Base-by-base conservation (phyloP, 1,140 invertebrate species). In the Brachystomella parvula region DNA sequence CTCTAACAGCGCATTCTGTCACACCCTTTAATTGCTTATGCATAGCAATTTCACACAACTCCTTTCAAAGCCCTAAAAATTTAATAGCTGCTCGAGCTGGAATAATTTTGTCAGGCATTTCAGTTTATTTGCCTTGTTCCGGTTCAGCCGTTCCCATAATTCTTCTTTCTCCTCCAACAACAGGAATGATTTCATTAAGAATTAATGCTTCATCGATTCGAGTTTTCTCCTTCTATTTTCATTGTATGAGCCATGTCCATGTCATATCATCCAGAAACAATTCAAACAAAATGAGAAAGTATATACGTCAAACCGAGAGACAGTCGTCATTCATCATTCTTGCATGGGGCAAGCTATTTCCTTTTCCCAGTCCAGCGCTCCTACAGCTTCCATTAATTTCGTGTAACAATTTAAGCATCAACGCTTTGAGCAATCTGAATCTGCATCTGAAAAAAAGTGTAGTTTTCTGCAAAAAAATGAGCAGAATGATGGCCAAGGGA, bases 271-370 rank as follows among this genome's bases (percentile, higher is more conserved):
- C 24, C 49, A 53, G 49, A 53, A 53, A 53, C 49, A 17, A 53
- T 15, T 53, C 49, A 53, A 53, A 15, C 12, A 53, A 53, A 53
- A 53, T 53, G 49, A 6, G 49, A 53, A 53, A n/a, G n/a, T n/a
- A n/a, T n/a, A n/a, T n/a, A 53, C 24, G 49, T 53, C 49, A 53
- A 53, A 53, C 6, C 6, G 49, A 53, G 9, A 15, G 12, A 53
- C 49, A 24, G 49, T 44, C n/a, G 39, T 44, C 39, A 9, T 44
- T 44, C 49, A 26, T 17, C 49, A 24, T 12, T n/a, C 9, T 44
- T 44, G 9, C 39, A 44, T n/a, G 39, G n/a, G 9, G 21, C 49
- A 53, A n/a, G n/a, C n/a, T 24, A 15, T 9, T 53, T 53, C 49
- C 21, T 24, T 53, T 9, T 53, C 35, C 35, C 35, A 39, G 35